Evolutionary conservation across 2,888 invertebrate species (phyloP).

Genomic region (Zeuzera pyrina): DNA sequence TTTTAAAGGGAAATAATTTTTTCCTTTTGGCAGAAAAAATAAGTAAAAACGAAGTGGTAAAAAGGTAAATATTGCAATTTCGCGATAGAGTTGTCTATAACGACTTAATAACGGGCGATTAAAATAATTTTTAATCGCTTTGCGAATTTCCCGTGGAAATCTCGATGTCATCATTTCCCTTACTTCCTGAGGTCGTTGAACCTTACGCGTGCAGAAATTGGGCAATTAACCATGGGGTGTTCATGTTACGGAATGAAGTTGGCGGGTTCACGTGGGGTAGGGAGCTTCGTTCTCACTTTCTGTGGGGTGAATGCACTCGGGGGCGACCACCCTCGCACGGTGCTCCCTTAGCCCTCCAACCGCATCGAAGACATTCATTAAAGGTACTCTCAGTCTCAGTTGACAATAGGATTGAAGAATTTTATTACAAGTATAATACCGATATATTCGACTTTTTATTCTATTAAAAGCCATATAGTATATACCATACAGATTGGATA

Average conservation of each 20-base stretch:
- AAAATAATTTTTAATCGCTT: too few relatives aligned
- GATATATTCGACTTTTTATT: too few relatives aligned
- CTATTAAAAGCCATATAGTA: too few relatives aligned
- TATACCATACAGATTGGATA: too few relatives aligned
- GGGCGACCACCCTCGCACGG: conserved; percentile 45
- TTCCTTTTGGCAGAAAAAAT: too few relatives aligned
- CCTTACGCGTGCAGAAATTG: conserved; percentile 48
- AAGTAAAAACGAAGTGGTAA: too few relatives aligned
- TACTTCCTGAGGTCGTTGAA: conserved; percentile 45
- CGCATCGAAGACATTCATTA: conserved; percentile 60
- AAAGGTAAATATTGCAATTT: too few relatives aligned
- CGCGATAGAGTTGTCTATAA: too few relatives aligned
- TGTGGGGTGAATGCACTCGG: conserved; percentile 68
- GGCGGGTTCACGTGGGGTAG: conserved; percentile 21
- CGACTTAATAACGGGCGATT: too few relatives aligned
- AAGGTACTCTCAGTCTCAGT: conserved; percentile 21
- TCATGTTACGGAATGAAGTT: conserved; percentile 55
- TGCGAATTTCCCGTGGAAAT: conserved; percentile 22
- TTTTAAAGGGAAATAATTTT: too few relatives aligned
- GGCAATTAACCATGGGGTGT: conserved; percentile 64
- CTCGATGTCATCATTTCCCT: conserved; percentile 27
- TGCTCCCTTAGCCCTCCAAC: conserved; percentile 43
- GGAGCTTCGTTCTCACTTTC: conserved; percentile 62
- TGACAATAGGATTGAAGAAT: background rate
- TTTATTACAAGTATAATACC: too few relatives aligned